Conservation (phyloP, 1,140 invertebrate species). For the Adelges cooleyi region DNA sequence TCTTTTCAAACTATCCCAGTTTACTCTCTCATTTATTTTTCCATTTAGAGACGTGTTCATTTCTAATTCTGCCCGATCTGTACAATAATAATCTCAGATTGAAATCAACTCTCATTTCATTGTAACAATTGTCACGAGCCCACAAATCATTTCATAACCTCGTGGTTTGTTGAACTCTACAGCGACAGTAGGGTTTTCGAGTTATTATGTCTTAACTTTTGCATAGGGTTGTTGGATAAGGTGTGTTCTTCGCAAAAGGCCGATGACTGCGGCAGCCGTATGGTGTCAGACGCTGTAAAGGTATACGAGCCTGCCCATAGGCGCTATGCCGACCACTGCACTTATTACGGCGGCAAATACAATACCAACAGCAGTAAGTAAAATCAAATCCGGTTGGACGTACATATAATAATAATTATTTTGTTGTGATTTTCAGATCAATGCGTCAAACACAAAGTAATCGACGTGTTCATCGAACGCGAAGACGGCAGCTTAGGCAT, state of each 20-base stretch:
- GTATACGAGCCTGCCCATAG: background rate
- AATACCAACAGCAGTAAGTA: background rate
- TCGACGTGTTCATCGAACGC: constrained; percentile 33
- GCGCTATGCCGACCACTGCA: background rate
- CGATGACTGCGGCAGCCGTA: background rate
- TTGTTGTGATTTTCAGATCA: background rate
- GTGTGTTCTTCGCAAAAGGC: constrained; percentile 10
- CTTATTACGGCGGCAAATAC: background rate
- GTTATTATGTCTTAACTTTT: too few relatives aligned
- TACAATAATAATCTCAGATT: too few relatives aligned
- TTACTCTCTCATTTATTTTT: too few relatives aligned
- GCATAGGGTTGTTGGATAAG: constrained; percentile 13
- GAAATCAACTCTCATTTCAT: too few relatives aligned
- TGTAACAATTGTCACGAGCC: too few relatives aligned
- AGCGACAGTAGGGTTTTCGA: too few relatives aligned
- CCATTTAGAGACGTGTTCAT: too few relatives aligned
- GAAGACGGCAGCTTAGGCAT: constrained; percentile 74
- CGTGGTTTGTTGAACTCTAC: too few relatives aligned
- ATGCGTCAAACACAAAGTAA: constrained; percentile 29
- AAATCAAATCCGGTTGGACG: too few relatives aligned
- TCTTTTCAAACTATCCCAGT: too few relatives aligned
- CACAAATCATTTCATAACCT: too few relatives aligned
- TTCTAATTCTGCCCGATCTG: too few relatives aligned
- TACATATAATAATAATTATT: background rate
- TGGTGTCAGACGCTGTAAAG: background rate